These are phyloP conservation scores for Dasyprocta punctata DNA, from an alignment of 2,113 vertebrate genomes.

Conservation along the genomic window DNA sequence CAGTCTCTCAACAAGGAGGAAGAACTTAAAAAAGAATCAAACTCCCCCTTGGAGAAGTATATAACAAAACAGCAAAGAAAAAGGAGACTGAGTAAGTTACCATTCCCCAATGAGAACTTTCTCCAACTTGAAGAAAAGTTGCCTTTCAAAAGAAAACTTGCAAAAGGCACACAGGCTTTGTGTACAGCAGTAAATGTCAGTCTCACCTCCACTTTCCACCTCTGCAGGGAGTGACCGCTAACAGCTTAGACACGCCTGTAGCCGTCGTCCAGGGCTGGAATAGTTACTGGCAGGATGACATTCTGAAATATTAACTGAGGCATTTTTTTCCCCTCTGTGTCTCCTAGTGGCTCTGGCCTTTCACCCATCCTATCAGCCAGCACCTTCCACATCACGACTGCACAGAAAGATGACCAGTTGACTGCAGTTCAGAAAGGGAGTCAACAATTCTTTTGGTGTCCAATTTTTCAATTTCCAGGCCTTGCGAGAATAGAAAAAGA, in stretches of 20 bases:
- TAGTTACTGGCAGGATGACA: neutral
- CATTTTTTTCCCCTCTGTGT: neutral
- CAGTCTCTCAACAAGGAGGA: neutral
- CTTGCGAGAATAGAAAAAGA: neutral
- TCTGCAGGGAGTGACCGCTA: neutral
- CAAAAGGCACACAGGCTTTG: neutral
- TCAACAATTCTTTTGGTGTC: neutral
- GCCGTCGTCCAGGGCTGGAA: neutral
- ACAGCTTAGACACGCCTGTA: neutral
- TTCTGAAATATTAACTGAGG: slow-evolving; percentile 37
- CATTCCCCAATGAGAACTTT: neutral
- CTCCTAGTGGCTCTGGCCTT: slow-evolving; percentile 55
- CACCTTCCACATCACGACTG: neutral
- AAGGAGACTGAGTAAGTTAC: neutral
- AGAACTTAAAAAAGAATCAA: slow-evolving; percentile 13
- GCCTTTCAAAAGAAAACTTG: neutral
- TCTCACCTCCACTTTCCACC: slow-evolving; percentile 7
- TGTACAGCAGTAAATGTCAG: neutral
- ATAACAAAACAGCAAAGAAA: neutral
- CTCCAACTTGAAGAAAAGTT: neutral
- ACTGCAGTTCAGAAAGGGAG: neutral
- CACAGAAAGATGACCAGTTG: slow-evolving; percentile 1
- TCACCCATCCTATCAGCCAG: neutral
- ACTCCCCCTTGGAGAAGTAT: neutral
- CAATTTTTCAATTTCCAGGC: slow-evolving; percentile 34